A percentile compares a stretch with the other conserved stretches of the same genome.
These are phyloP conservation scores for Aleiodes testaceus DNA, from an alignment of 2,888 invertebrate genomes.

Conservation along the genomic window DNA sequence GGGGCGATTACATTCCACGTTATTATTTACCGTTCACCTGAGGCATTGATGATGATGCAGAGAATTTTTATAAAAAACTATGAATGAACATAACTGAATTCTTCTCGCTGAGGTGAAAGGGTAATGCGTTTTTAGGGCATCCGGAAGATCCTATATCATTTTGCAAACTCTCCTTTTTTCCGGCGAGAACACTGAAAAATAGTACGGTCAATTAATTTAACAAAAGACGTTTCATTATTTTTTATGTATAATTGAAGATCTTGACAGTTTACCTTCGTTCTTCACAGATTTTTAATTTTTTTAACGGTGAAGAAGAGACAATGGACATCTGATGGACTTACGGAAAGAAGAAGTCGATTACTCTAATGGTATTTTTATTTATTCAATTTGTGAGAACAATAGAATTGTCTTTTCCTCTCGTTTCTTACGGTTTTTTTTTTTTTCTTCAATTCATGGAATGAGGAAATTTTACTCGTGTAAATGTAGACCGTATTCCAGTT, in stretches of 20 bases:
- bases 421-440: not conserved
- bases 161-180: slow-evolving; percentile 11
- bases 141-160: slow-evolving; percentile 11
- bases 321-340: slow-evolving; percentile 61
- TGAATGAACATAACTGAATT: slow-evolving; percentile 29
- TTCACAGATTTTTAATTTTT: slow-evolving; percentile 16
- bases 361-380: slow-evolving; percentile 56
- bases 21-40: slow-evolving; percentile 42
- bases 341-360: slow-evolving; percentile 59
- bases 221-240: slow-evolving; percentile 33
- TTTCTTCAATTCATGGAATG: not conserved
- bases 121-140: slow-evolving; percentile 26
- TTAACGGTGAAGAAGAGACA: slow-evolving; percentile 15
- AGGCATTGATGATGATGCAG: not conserved
- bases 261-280: slow-evolving; percentile 33
- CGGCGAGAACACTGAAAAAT: slow-evolving; percentile 42
- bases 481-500: not conserved
- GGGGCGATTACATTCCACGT: slow-evolving; percentile 36
- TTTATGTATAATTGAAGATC: slow-evolving; percentile 32
- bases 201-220: slow-evolving; percentile 2
- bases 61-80: not conserved
- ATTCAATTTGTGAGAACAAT: slow-evolving; percentile 24
- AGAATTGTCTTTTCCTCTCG: slow-evolving; percentile 10
- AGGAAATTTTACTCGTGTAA: not conserved
- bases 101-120: slow-evolving; percentile 41